Evolutionary conservation across 2,113 vertebrate species (phyloP), one percentile per base, ranked within the genome.

Genomic region (Dipodomys merriami): DNA sequence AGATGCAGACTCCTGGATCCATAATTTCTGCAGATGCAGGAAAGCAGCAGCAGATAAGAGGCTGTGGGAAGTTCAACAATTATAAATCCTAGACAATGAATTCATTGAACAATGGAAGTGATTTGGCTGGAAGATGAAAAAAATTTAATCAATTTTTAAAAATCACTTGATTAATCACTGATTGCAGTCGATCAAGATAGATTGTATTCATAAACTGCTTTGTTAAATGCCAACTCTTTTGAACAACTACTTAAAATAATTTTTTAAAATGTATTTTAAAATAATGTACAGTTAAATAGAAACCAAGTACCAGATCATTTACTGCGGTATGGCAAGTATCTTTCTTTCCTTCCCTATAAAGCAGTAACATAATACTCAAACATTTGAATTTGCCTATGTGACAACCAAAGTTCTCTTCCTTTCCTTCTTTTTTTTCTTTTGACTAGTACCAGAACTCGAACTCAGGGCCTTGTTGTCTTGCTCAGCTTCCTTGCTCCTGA

Each of bases 21-120:
- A 65, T 20, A 27, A 27, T 68, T 73, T 65, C 46, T 95, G 83
- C 78, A 91, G 83, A 71, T 76, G 67, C 4, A 68, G 9, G 33
- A 74, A 94, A 83, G 87, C n/a, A 78, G 91, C 86, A 94, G 81
- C 25, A 78, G 25, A 44, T 77, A 88, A 67, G 19, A 60, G 30
- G 29, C 9, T 13, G 23, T 60, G 68, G 78, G 65, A 82, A 74
- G 6, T 27, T 13, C 29, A 86, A 74, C 62, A 78, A 84, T 81
- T 49, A 67, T 27, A 73, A 88, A 91, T 78, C 68, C 44, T 60
- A 84, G n/a, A 62, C 9, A 78, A 35, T 33, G 23, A 78, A 39
- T 71, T 67, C 68, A 35, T 5, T 82, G 82, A 81, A 89, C 27
- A 86, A 91, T 84, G 33, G 72, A 62, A 93, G 60, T 35, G 30